Base-by-base conservation (phyloP, 2,888 invertebrate genomes). In the Luperina testacea region DNA sequence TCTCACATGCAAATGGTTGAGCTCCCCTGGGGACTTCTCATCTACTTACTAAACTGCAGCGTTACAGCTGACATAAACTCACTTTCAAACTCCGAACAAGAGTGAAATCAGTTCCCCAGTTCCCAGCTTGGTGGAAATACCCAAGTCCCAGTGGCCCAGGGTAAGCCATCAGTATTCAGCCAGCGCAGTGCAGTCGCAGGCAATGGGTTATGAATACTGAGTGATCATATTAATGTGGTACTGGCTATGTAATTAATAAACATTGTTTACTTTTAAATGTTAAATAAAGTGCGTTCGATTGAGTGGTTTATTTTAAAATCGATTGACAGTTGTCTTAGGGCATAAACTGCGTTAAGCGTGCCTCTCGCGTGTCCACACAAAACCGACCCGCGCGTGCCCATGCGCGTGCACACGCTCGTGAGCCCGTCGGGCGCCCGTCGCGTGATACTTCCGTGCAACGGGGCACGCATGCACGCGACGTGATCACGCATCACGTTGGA, bases 61-160 rank as follows among this genome's bases (percentile, higher is more conserved):
- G 84, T 84, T 78, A 84, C 70, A 72, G 67, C 67, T 82, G 72
- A 80, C 78, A 76, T 73, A 75, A 73, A 73, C 70, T 87, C 79
- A 80, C 87, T 89, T 89, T 89, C 89, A 71, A 82, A 78, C 64
- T n/a, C 7, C 71, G 38, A 85, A 76, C 72, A 89, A 88, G 78
- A 89, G 89, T 83, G 88, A 88, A 88, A 88, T 88, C 86, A 48
- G 65, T 88, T 83, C 87, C 81, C 83, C 61, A 74, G 81, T 67
- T 75, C 77, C 74, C 71, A 72, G 32, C 51, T 65, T 27, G 17
- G 51, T 59, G 70, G 78, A 72, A 75, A 59, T 73, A 82, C 72
- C 59, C 67, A 75, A 57, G 64, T 80, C 82, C 74, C 82, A 80
- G 80, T 53, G 59, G 69, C 71, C 59, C 75, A 20, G 27, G 68